phyloP scores from a whole-genome alignment of 2,797 vertebrate genomes.

The Brachyalestes nurse region DNA sequence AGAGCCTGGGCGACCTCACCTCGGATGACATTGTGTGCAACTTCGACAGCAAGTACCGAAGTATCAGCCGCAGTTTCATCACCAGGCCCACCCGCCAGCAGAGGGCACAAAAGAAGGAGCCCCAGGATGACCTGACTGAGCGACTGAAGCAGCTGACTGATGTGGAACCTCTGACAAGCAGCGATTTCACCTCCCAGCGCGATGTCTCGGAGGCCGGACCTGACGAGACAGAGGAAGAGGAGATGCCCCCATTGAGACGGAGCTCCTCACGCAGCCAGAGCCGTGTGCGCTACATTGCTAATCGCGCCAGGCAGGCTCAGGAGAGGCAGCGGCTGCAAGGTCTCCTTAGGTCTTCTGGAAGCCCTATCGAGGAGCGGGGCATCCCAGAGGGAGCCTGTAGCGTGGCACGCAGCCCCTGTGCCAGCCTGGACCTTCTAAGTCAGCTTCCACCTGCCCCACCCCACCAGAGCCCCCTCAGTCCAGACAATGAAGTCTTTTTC shows the following conservation, averaged over 20 bases:
- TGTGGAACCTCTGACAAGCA: conserved; percentile 76
- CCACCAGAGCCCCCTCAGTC: conserved; percentile 58
- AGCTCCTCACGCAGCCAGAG: conserved; percentile 93
- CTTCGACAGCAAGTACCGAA: conserved; percentile 87
- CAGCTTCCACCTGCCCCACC: conserved; percentile 67
- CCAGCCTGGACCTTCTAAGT: conserved; percentile 72
- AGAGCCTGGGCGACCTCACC: conserved; percentile 93
- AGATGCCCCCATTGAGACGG: conserved; percentile 77
- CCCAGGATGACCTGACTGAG: conserved; percentile 78
- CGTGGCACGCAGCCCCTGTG: conserved; percentile 77
- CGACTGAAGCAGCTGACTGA: conserved; percentile 86
- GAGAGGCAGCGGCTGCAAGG: conserved; percentile 86
- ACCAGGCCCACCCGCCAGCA: conserved; percentile 69
- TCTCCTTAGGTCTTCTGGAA: conserved; percentile 62
- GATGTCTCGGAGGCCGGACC: conserved; percentile 1
- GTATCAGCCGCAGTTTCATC: conserved; percentile 87
- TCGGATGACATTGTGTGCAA: conserved; percentile 89
- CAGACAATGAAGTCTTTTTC: conserved; percentile 81
- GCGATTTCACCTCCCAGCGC: conserved; percentile 66
- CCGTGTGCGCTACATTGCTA: conserved; percentile 91
- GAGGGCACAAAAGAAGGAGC: conserved; percentile 53
- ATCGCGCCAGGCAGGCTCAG: conserved; percentile 89
- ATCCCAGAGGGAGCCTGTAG: conserved; percentile 92
- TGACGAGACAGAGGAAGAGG: conserved; percentile 61
- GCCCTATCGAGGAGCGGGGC: conserved; percentile 88